Evolutionary conservation across 2,113 vertebrate species (phyloP).

Genomic region (Larimichthys polyactis): DNA sequence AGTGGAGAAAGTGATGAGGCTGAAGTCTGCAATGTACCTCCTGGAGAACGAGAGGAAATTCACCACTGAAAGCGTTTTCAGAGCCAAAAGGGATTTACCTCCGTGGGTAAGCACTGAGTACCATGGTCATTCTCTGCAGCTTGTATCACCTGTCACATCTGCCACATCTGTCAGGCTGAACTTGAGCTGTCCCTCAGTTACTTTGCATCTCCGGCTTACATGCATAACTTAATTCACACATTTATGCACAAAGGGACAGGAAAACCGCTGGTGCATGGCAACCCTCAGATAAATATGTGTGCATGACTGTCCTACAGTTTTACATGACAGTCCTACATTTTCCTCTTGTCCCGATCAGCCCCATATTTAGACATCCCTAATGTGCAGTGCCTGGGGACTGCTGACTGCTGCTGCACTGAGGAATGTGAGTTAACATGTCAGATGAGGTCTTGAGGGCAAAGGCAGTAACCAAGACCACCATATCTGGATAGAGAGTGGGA

Average conservation of each 20-base stretch:
- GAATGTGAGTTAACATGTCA: slow-evolving; percentile 41
- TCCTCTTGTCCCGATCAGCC: slow-evolving; percentile 12
- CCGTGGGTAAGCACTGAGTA: slow-evolving; percentile 85
- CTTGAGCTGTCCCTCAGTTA: neutral
- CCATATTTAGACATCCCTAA: slow-evolving; percentile 74
- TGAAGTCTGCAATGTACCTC: slow-evolving; percentile 85
- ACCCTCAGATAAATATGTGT: neutral
- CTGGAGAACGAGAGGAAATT: slow-evolving; percentile 86
- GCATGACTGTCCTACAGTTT: neutral
- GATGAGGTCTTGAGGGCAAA: slow-evolving; percentile 6
- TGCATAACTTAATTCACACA: neutral
- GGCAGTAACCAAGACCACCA: slow-evolving; percentile 49
- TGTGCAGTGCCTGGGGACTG: slow-evolving; percentile 32
- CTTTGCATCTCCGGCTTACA: neutral
- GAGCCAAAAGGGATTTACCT: slow-evolving; percentile 85
- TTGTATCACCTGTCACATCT: slow-evolving; percentile 26
- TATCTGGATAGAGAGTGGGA: slow-evolving; percentile 62
- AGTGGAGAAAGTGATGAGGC: slow-evolving; percentile 82
- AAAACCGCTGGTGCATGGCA: neutral
- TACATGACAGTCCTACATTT: neutral
- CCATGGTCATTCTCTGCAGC: slow-evolving; percentile 5
- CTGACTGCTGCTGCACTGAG: slow-evolving; percentile 7
- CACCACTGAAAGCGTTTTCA: slow-evolving; percentile 78
- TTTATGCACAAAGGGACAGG: no score
- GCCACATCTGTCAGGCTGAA: slow-evolving; percentile 18